Conservation (phyloP, 2,797 vertebrate genomes). For the Crypturellus tataupa region DNA sequence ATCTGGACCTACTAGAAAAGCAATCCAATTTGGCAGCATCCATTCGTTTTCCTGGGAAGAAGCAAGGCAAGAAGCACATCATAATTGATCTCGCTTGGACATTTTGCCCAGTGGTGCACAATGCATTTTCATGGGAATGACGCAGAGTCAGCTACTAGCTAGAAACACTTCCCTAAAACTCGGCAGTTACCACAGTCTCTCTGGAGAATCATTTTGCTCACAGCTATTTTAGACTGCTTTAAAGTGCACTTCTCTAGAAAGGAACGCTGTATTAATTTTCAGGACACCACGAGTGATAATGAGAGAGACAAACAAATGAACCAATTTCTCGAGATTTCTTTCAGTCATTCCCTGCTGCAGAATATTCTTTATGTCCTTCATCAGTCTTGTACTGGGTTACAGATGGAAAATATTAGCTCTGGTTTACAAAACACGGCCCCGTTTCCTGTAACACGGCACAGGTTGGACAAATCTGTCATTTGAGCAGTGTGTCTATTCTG, state of each 20-base stretch:
- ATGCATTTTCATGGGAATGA: neutral
- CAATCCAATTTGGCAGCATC: neutral
- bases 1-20: neutral
- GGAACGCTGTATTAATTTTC: neutral
- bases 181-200: neutral
- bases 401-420: slow-evolving; percentile 89
- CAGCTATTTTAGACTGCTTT: neutral
- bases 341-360: neutral
- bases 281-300: neutral
- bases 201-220: neutral
- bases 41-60: neutral
- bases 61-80: neutral
- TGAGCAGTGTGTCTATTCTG: slow-evolving; percentile 82
- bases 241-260: neutral
- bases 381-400: slow-evolving; percentile 82
- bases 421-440: slow-evolving; percentile 81
- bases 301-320: neutral
- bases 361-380: slow-evolving; percentile 80
- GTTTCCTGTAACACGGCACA: slow-evolving; percentile 82
- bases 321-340: neutral
- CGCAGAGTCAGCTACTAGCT: neutral
- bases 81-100: neutral
- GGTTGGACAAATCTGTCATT: slow-evolving; percentile 89
- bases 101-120: neutral
- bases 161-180: neutral